Evolutionary conservation across 2,113 vertebrate species (phyloP).

Genomic region (Neodon shergylaensis): DNA sequence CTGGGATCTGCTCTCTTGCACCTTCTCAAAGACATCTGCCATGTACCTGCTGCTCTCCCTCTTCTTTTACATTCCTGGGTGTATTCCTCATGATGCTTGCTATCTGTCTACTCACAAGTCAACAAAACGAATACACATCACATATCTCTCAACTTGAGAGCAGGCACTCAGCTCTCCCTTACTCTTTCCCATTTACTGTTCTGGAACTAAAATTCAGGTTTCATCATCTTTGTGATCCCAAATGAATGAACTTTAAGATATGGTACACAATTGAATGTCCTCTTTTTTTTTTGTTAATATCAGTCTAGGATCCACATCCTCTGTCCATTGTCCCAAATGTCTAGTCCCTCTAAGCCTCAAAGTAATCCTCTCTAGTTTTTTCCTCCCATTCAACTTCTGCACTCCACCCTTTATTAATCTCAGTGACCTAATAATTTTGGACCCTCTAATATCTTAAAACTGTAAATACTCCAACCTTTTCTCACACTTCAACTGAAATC

Average conservation of each 20-base stretch:
- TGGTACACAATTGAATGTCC: background rate
- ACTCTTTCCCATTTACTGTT: background rate
- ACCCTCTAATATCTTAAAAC: conserved; percentile 21
- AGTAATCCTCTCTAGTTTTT: conserved; percentile 32
- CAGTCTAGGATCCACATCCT: background rate
- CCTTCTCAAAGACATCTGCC: conserved; percentile 54
- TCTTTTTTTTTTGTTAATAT: conserved; percentile 42
- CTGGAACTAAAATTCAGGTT: conserved; percentile 32
- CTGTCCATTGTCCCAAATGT: background rate
- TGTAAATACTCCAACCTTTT: conserved; percentile 36
- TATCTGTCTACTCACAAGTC: background rate
- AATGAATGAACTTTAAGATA: conserved; percentile 23
- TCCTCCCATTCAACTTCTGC: background rate
- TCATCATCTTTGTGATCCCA: conserved; percentile 30
- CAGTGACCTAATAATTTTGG: conserved; percentile 34
- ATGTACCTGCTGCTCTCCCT: conserved; percentile 44
- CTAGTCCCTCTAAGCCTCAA: conserved; percentile 11
- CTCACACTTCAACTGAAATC: background rate
- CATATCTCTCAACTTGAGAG: conserved; percentile 14
- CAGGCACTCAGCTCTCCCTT: background rate
- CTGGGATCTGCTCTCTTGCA: background rate
- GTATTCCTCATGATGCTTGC: background rate
- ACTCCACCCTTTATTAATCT: background rate
- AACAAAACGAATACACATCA: background rate
- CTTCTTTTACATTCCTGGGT: conserved; percentile 19